Conservation (phyloP, 2,797 vertebrate species). For the Anniella stebbinsi region DNA sequence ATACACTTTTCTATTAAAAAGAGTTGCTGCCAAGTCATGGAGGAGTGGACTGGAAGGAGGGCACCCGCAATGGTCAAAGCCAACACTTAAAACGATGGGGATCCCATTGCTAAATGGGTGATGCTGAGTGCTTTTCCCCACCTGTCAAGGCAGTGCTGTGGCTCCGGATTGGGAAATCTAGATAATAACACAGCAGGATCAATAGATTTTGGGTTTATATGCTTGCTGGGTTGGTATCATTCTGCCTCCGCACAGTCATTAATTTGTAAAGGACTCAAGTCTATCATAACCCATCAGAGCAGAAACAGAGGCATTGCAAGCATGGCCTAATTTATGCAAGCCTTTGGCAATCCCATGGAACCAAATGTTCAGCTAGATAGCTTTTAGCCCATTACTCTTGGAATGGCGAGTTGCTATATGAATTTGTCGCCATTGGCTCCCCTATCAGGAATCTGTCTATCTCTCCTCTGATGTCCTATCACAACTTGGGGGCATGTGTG, state of each 20-base stretch:
- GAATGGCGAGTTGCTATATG: not conserved
- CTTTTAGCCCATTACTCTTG: not conserved
- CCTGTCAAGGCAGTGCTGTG: not conserved
- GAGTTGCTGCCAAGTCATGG: too few species aligned
- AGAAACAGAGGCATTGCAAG: not conserved
- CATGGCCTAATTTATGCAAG: not conserved
- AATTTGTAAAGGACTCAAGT: not conserved
- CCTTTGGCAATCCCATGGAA: not conserved
- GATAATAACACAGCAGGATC: not conserved
- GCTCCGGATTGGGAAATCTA: not conserved
- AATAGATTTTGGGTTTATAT: not conserved
- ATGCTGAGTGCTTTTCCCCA: too few species aligned
- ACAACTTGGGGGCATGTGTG: slow-evolving; percentile 23
- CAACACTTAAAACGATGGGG: too few species aligned
- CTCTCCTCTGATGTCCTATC: slow-evolving; percentile 10
- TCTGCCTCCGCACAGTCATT: not conserved
- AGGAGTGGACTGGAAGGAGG: too few species aligned
- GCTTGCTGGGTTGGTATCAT: too few species aligned
- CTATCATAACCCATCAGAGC: not conserved
- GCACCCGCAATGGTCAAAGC: too few species aligned
- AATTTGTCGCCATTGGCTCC: slow-evolving; percentile 5
- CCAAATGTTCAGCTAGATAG: not conserved
- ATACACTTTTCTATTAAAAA: too few species aligned
- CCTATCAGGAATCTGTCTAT: not conserved
- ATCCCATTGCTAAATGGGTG: too few species aligned